These are phyloP conservation scores for Cebidichthys violaceus DNA, from an alignment of 2,113 vertebrate genomes.

Conservation along the genomic window DNA sequence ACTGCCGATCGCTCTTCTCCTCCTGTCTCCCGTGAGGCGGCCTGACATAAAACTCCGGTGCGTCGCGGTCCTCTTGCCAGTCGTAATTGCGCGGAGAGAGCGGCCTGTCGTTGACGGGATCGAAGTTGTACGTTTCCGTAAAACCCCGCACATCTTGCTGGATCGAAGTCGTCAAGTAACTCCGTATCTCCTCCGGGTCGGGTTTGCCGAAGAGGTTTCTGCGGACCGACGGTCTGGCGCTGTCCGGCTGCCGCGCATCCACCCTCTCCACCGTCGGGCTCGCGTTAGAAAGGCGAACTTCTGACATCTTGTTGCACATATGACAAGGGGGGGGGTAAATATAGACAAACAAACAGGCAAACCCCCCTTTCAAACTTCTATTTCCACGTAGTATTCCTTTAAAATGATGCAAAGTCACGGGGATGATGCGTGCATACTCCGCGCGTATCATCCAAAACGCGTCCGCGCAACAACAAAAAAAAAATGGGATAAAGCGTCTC, in stretches of 20 bases:
- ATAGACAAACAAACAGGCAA: conserved; percentile 11
- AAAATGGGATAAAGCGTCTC: conserved; percentile 39
- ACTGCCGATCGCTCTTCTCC: neutral
- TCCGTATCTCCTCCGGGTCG: conserved; percentile 85
- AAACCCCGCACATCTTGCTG: conserved; percentile 81
- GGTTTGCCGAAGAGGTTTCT: conserved; percentile 91
- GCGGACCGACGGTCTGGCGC: conserved; percentile 87
- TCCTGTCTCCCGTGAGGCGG: conserved; percentile 77
- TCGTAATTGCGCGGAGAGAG: conserved; percentile 85
- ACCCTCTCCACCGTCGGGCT: conserved; percentile 94
- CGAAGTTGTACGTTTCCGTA: conserved; percentile 89
- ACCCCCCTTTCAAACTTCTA: conserved; percentile 32
- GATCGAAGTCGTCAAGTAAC: conserved; percentile 77
- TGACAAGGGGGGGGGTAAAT: conserved; percentile 29
- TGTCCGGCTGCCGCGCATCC: conserved; percentile 89
- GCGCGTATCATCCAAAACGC: conserved; percentile 68
- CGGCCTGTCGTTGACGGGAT: conserved; percentile 86
- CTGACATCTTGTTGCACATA: conserved; percentile 90
- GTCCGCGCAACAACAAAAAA: conserved; percentile 26
- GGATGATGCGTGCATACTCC: conserved; percentile 56
- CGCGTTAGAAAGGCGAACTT: conserved; percentile 93
- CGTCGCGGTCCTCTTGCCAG: conserved; percentile 86
- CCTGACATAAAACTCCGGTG: conserved; percentile 91
- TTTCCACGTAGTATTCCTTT: conserved; percentile 69
- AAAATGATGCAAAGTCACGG: conserved; percentile 60